Evolutionary conservation across 2,797 vertebrate genomes (phyloP).

Genomic region (Pterois miles): DNA sequence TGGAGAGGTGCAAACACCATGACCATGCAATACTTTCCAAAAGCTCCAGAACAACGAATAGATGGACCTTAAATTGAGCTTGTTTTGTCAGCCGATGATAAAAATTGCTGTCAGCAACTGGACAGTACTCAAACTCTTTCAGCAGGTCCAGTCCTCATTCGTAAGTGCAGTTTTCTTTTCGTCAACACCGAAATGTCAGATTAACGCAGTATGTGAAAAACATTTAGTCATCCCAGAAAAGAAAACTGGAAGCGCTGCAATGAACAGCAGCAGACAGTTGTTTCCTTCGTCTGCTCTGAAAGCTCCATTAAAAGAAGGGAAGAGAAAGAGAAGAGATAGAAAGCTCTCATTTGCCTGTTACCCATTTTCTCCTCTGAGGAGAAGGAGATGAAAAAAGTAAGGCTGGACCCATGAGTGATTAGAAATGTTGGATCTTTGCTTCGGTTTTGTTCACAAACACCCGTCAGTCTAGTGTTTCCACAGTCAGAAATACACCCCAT

Average conservation of each 20-base stretch:
- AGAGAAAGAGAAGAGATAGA: slow-evolving; percentile 22
- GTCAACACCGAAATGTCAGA: not conserved
- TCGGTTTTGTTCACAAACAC: not conserved
- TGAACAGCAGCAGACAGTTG: not conserved
- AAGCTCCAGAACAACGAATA: not conserved
- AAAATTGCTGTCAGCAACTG: no score
- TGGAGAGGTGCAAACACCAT: not conserved
- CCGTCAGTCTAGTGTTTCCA: not conserved
- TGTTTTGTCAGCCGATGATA: no score
- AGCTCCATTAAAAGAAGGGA: slow-evolving; percentile 28
- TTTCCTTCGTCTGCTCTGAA: slow-evolving; percentile 18
- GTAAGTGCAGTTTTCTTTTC: not conserved
- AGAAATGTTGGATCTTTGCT: not conserved
- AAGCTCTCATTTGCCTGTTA: not conserved
- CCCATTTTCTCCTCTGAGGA: not conserved
- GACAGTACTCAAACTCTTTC: not conserved
- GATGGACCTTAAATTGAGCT: no score
- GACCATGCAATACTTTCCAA: not conserved
- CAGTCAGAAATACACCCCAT: not conserved
- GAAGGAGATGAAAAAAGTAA: not conserved
- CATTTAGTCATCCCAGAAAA: not conserved
- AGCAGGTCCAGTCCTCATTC: not conserved
- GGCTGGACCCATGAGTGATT: not conserved
- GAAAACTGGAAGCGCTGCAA: not conserved
- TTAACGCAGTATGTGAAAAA: not conserved